Evolutionary conservation across 2,888 invertebrate species (phyloP).

Genomic region (Ypsolopha scabrella): DNA sequence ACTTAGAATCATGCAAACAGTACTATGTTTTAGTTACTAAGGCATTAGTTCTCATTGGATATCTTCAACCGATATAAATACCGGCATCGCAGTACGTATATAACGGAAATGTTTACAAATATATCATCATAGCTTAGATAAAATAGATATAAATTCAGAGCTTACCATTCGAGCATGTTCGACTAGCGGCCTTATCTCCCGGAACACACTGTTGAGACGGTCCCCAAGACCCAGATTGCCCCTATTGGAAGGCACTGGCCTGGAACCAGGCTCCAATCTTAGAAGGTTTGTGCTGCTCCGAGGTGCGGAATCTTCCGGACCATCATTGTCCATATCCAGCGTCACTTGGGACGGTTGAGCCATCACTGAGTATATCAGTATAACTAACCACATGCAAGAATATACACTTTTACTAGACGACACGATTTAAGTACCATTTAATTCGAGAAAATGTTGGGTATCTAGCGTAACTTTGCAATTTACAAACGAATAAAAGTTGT

Average conservation of each 20-base stretch:
- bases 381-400: background rate
- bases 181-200: constrained; percentile 76
- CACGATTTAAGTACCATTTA: too few species aligned
- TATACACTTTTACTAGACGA: too few species aligned
- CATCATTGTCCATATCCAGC: constrained; percentile 51
- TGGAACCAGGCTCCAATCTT: constrained; percentile 43
- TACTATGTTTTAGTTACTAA: too few species aligned
- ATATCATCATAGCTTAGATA: too few species aligned
- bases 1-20: too few species aligned
- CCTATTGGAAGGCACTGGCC: constrained; percentile 35
- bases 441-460: too few species aligned
- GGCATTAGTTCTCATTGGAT: too few species aligned
- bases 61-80: too few species aligned
- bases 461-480: too few species aligned
- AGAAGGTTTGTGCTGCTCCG: constrained; percentile 28
- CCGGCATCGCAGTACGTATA: too few species aligned
- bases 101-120: too few species aligned
- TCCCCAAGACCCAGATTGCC: constrained; percentile 53
- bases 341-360: constrained; percentile 55
- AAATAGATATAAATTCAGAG: background rate
- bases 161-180: constrained; percentile 71
- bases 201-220: constrained; percentile 58
- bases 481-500: too few species aligned
- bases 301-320: constrained; percentile 31
- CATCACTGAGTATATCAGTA: constrained; percentile 22